phyloP scores from a whole-genome alignment of 2,113 vertebrate species.

The Thomomys bottae region DNA sequence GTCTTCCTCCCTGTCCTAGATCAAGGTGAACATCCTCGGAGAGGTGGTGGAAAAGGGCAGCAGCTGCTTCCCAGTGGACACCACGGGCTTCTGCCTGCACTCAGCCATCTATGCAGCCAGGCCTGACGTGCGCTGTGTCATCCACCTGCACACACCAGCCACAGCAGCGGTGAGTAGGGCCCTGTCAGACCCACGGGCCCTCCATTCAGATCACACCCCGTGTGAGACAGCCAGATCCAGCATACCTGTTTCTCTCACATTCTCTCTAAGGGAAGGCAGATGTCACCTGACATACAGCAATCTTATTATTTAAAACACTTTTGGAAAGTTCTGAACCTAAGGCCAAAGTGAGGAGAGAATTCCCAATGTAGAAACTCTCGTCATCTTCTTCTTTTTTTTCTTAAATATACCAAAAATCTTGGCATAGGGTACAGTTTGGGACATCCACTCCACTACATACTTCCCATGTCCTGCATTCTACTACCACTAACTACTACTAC shows the following conservation, averaged over 20 bases:
- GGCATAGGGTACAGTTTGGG: background rate
- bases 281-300: background rate
- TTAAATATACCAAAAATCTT: background rate
- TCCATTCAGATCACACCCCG: accelerated
- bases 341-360: background rate
- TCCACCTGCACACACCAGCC: constrained; percentile 94
- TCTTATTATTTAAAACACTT: background rate
- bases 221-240: background rate
- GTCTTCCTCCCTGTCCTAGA: constrained; percentile 80
- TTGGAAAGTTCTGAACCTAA: background rate
- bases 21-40: constrained; percentile 98
- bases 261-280: background rate
- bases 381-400: background rate
- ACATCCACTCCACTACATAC: accelerated
- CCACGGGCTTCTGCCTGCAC: constrained; percentile 92
- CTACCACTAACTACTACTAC: too few species aligned
- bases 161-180: constrained; percentile 89
- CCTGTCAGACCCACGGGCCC: too few species aligned
- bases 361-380: accelerated
- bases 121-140: constrained; percentile 91
- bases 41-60: constrained; percentile 95
- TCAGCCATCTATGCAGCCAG: constrained; percentile 95
- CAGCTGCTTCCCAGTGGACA: constrained; percentile 90
- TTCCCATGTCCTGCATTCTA: too few species aligned
- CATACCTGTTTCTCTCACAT: background rate